Conservation (phyloP, 2,888 invertebrate genomes). For the Drosophila eohydei region DNA sequence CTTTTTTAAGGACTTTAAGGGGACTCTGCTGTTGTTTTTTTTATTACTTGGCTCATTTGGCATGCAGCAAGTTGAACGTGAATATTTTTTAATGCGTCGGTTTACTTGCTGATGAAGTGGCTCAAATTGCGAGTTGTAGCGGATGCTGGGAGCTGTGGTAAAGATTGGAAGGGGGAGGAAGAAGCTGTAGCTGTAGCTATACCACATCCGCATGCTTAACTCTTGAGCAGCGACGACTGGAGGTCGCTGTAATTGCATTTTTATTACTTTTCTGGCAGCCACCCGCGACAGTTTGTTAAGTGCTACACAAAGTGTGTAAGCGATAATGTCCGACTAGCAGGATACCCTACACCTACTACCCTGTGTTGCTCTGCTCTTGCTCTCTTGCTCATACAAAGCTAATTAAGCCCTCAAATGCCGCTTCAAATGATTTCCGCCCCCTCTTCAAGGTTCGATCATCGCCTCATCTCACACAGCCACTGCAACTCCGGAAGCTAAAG, state of each 20-base stretch:
- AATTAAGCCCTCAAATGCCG: too few relatives aligned
- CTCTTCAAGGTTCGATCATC: neutral
- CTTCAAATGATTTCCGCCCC: too few relatives aligned
- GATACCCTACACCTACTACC: neutral
- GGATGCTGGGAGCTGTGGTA: neutral
- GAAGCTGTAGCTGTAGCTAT: constrained; percentile 4
- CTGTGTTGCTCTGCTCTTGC: too few relatives aligned
- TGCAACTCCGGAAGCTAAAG: neutral
- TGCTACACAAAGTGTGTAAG: constrained; percentile 15
- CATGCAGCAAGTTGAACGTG: constrained; percentile 68
- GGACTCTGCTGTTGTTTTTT: constrained; percentile 21
- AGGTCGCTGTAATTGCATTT: constrained; percentile 78
- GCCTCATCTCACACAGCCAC: neutral
- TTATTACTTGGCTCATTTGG: constrained; percentile 70
- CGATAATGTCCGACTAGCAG: neutral
- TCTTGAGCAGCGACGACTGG: constrained; percentile 16
- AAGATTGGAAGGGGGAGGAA: neutral
- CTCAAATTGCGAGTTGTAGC: constrained; percentile 63
- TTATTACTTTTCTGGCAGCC: constrained; percentile 72
- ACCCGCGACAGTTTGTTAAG: constrained; percentile 79
- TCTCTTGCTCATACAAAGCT: too few relatives aligned
- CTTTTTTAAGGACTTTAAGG: constrained; percentile 49
- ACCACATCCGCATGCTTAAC: constrained; percentile 49
- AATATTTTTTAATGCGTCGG: constrained; percentile 74
- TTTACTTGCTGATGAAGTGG: constrained; percentile 82